A percentile compares a stretch with the other conserved stretches of the same genome.
phyloP scores from a whole-genome alignment of 2,113 vertebrate species.

The Ellobius talpinus region DNA sequence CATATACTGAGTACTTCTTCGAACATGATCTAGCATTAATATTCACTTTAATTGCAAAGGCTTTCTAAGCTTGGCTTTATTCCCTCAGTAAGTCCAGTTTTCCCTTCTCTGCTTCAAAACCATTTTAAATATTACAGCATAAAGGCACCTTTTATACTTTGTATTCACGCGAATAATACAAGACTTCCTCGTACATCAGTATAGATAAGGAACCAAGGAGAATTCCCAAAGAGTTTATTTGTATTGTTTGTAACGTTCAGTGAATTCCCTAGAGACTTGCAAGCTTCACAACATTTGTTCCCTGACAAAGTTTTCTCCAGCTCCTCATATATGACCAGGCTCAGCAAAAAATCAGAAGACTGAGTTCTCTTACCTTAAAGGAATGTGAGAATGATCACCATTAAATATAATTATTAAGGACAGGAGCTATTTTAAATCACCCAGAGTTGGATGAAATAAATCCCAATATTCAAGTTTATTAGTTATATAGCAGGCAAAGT shows the following conservation, averaged over 20 bases:
- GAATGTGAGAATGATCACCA: not conserved
- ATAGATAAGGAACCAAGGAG: not conserved
- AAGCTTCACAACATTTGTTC: conserved; percentile 59
- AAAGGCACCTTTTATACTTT: conserved; percentile 27
- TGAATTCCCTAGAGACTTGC: conserved; percentile 1
- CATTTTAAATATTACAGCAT: conserved; percentile 13
- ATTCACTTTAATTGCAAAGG: not conserved
- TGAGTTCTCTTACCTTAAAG: not conserved
- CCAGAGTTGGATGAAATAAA: not conserved
- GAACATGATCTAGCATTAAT: not conserved
- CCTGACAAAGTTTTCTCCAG: conserved; percentile 51
- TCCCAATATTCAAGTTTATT: not conserved
- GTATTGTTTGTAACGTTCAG: conserved; percentile 50
- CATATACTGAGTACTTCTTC: conserved; percentile 15
- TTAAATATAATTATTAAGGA: not conserved
- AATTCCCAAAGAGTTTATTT: conserved; percentile 45
- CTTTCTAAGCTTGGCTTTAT: not conserved
- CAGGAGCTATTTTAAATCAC: not conserved
- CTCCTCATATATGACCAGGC: not conserved
- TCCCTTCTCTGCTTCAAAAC: not conserved
- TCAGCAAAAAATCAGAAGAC: conserved; percentile 3
- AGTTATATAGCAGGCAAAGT: not conserved
- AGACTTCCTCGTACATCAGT: conserved; percentile 32
- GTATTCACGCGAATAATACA: conserved; percentile 21
- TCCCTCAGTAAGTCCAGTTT: not conserved